Conservation (phyloP, 92 coral and sea anemone genomes). For the Metridium senile region DNA sequence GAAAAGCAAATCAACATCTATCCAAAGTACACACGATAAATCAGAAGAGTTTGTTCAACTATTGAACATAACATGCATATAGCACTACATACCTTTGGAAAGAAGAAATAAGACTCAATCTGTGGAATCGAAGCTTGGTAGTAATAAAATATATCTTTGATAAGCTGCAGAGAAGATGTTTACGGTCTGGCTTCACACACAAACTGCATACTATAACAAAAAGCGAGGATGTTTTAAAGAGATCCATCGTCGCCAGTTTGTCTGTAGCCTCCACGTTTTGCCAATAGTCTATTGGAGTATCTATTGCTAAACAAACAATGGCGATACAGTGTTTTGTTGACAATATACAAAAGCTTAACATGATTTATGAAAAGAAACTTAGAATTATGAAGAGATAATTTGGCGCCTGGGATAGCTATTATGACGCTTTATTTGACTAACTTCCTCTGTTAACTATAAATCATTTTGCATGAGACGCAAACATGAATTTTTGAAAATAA, state of each 20-base stretch:
- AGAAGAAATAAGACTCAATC: no score
- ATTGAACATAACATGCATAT: no score
- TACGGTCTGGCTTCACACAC: not conserved
- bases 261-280: constrained; percentile 20
- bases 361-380: constrained; percentile 44
- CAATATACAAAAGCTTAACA: constrained; percentile 25
- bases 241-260: constrained; percentile 36
- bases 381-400: not conserved
- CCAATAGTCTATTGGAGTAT: constrained; percentile 4
- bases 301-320: constrained; percentile 33
- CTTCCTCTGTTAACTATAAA: not conserved
- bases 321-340: constrained; percentile 33
- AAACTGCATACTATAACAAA: not conserved
- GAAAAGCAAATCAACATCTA: no score
- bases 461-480: not conserved
- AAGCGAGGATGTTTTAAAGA: constrained; percentile 22
- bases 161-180: not conserved
- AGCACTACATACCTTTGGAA: no score
- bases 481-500: not conserved
- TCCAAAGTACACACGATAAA: no score
- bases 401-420: constrained; percentile 22
- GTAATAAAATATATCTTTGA: no score
- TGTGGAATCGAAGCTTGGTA: no score
- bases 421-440: not conserved
- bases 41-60: no score